Evolutionary conservation across 2,113 vertebrate species (phyloP), one percentile per base, ranked within the genome.

Genomic region (Chionomys nivalis): DNA sequence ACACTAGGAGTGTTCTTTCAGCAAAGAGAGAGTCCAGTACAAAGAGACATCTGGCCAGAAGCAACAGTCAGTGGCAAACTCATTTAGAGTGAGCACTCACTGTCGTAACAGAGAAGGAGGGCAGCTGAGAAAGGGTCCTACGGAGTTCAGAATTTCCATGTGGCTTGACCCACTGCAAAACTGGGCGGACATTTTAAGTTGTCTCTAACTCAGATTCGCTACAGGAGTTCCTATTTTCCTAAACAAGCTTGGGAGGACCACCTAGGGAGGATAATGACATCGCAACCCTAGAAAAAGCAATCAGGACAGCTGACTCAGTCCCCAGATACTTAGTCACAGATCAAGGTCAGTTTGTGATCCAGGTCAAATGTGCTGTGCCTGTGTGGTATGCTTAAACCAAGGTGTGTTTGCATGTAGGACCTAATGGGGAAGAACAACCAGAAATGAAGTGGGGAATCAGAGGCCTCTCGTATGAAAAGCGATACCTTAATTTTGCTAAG

Each of bases 401-500:
- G 6, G 70, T 79, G 70, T 49, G 87, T 87, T n/a, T 93, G 68
- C 90, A 94, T 44, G 86, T 70, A 68, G 11, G 61, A 66, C 14
- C 70, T 19, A 39, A 72, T 3, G 39, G 63, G 21, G 88, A 5
- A 70, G 77, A 70, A 77, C 16, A 44, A 89, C 24, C 36, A 89
- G 66, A 93, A 87, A 72, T 52, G 63, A 92, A 87, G 44, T 91
- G 17, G 82, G 52, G 81, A 36, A 63, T 5, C 36, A 31, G 49
- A 94, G 93, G 33, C 26, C n/a, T 78, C 55, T n/a, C 10, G 0
- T 52, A 58, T 73, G 61, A 73, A 90, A 91, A 95, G 39, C 5
- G 5, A 83, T 98, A 99, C 99, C 99, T 99, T 99, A 98, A 99
- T 99, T 98, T 99, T 99, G 98, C 99, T 99, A 95, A 99, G 99